Percentiles rank a stretch among this genome's conserved stretches.
phyloP scores from a whole-genome alignment of 1,140 invertebrate genomes.

The Ooceraea biroi region DNA sequence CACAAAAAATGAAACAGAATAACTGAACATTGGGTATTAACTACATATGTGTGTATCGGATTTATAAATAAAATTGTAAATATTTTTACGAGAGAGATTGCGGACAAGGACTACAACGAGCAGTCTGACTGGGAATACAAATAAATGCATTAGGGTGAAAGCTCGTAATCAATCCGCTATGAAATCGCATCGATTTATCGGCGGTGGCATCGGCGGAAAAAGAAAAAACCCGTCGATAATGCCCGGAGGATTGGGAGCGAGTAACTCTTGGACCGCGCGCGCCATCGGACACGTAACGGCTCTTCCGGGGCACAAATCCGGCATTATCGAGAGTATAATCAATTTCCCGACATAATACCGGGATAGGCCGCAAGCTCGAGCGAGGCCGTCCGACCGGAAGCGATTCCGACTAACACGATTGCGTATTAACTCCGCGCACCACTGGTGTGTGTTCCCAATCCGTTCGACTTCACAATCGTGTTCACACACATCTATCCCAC shows the following conservation, averaged over 20 bases:
- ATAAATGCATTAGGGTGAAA: constrained; percentile 35
- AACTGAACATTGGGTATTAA: too few species aligned
- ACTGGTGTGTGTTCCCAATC: constrained; percentile 64
- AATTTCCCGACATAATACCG: constrained; percentile 81
- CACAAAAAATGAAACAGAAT: too few species aligned
- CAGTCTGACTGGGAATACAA: constrained; percentile 10
- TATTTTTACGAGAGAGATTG: background rate
- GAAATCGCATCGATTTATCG: constrained; percentile 51
- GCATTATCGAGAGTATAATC: constrained; percentile 82
- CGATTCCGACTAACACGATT: constrained; percentile 83
- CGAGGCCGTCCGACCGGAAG: constrained; percentile 78
- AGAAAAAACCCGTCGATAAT: constrained; percentile 45
- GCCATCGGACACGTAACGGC: constrained; percentile 55
- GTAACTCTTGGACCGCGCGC: constrained; percentile 49
- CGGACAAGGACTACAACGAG: background rate
- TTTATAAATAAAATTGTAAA: constrained; percentile 4
- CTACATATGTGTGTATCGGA: too few species aligned
- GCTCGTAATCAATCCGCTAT: constrained; percentile 43
- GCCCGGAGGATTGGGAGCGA: constrained; percentile 35
- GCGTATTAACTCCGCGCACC: constrained; percentile 82
- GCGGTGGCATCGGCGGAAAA: constrained; percentile 26
- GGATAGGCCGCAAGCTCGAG: constrained; percentile 74
- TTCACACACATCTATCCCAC: constrained; percentile 39
- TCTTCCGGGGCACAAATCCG: constrained; percentile 69
- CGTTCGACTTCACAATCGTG: constrained; percentile 62